Evolutionary conservation across 2,888 invertebrate species (phyloP), one percentile per base, ranked within the genome.

Genomic region (Nysson spinosus): DNA sequence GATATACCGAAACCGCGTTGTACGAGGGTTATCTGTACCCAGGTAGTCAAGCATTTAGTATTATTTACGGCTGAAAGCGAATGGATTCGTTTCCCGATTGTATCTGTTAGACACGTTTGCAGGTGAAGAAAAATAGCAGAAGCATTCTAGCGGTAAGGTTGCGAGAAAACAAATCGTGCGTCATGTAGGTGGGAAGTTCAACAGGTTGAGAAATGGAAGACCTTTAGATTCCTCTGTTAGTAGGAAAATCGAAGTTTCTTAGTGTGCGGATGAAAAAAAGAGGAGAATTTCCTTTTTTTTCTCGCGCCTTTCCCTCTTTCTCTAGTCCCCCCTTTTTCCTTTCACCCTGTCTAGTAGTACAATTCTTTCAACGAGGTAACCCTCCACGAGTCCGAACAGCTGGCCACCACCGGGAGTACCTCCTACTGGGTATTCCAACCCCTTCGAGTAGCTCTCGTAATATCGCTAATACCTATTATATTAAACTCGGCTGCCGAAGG

Each of bases 401-500:
- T 69, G 72, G 63, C 22, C 51, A 57, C 50, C 65, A 71, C 35
- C 30, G 49, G 19, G 52, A 44, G 57, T 17, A 35, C 14, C 46
- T 56, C 43, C 57, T 32, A 42, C 56, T 40, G 55, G 43, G 42
- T 50, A 65, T 60, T 39, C 44, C 37, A 63, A 64, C 73, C 75
- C 75, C 65, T 70, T 75, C 49, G 51, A 72, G 62, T 61, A 54
- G 61, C 57, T 55, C 72, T 57, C 57, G 64, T 51, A 73, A 72
- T 76, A 70, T 75, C 57, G 65, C 57, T 75, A 75, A 75, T 75
- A 54, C 70, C 73, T 57, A 72, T 75, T 76, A 72, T 75, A 75
- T 70, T 67, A 76, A 73, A 70, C 65, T 50, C 32, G 47, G 26
- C 30, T 34, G 17, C 37, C 49, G 55, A 52, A 42, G 62, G 50